These are phyloP conservation scores for Zenarchopterus dispar DNA, from an alignment of 2,797 vertebrate species.

Conservation along the genomic window DNA sequence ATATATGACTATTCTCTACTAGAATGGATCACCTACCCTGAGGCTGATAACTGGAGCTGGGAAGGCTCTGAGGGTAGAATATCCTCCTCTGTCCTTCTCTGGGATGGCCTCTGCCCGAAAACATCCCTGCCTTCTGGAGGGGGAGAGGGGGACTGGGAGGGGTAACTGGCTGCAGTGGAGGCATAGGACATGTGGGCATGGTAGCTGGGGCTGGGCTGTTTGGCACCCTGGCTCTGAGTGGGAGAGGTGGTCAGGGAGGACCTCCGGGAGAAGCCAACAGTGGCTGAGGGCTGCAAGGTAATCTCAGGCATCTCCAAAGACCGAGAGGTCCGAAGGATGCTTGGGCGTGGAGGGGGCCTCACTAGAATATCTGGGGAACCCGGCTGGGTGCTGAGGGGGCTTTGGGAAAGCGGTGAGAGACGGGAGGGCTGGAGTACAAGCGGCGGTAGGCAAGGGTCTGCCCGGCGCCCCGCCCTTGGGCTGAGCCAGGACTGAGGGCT, in stretches of 20 bases:
- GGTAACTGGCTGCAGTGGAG: constrained; percentile 91
- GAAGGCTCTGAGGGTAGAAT: constrained; percentile 95
- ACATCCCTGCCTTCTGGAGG: constrained; percentile 91
- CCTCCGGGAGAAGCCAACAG: constrained; percentile 93
- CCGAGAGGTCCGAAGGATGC: constrained; percentile 91
- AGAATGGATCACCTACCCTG: constrained; percentile 92
- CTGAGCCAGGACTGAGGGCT: constrained; percentile 96
- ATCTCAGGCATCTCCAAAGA: constrained; percentile 93
- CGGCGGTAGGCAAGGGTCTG: constrained; percentile 96
- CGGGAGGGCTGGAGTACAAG: constrained; percentile 98
- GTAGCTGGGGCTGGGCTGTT: constrained; percentile 84
- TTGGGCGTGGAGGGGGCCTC: constrained; percentile 91
- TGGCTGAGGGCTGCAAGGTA: constrained; percentile 88
- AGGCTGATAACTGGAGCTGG: constrained; percentile 91
- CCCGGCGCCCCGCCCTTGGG: constrained; percentile 92
- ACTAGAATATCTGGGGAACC: constrained; percentile 96
- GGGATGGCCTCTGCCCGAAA: constrained; percentile 93
- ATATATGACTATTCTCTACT: constrained; percentile 74
- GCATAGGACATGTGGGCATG: constrained; percentile 91
- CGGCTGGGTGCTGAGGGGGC: constrained; percentile 94
- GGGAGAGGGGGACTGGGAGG: constrained; percentile 89
- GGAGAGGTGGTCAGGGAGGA: constrained; percentile 93
- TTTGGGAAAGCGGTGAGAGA: constrained; percentile 98
- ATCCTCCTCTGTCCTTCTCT: constrained; percentile 94
- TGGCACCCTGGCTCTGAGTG: constrained; percentile 87